Evolutionary conservation across 2,888 invertebrate species (phyloP), one percentile per base, ranked within the genome.

Genomic region (Drosophila fungiperda): DNA sequence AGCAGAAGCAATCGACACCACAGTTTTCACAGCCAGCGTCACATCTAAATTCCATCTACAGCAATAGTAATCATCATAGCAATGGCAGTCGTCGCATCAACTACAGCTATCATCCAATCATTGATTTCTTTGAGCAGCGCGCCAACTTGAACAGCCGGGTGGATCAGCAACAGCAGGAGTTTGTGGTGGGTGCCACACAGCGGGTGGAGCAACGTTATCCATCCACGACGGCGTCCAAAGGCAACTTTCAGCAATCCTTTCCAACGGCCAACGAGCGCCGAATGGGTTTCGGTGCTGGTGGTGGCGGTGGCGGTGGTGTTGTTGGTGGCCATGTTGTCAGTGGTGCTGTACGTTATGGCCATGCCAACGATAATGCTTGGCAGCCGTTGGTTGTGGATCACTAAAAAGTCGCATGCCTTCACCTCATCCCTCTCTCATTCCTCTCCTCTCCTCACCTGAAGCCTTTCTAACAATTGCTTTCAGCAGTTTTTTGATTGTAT

Each of bases 101-200:
- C 93, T 97, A 97, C 90, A 96, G 95, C 90, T 97, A 97, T 86
- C 97, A 97, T 92, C 97, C 97, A 1, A 97, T 97, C 55, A 96
- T 97, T 79, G 97, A 97, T 89, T 97, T 96, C 91, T 97, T 97
- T 91, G 95, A 94, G 76, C 94, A 94, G 76, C 11, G 80, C 74
- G 73, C 66, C 66, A 32, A 66, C 29, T 6, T 29, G 29, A 29
- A 29, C 58, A 33, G 72, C 53, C 59, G 66, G 8, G 58, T 49
- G 35, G 57, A 58, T 12, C 42, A 35, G 20, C 49, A 58, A 9
- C 38, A 57, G 12, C 26, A 29, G 0, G 69, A 79, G 50, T 82
- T 68, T 23, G 78, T 74, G n/a, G 66, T 52, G n/a, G 73, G 65
- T 20, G 77, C 83, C 45, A 70, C 82, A 3, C 80, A 67, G 15